Percentiles rank a stretch among this genome's conserved stretches.
These are phyloP conservation scores for Cryptoprocta ferox DNA, from an alignment of 2,797 vertebrate species.

Conservation along the genomic window DNA sequence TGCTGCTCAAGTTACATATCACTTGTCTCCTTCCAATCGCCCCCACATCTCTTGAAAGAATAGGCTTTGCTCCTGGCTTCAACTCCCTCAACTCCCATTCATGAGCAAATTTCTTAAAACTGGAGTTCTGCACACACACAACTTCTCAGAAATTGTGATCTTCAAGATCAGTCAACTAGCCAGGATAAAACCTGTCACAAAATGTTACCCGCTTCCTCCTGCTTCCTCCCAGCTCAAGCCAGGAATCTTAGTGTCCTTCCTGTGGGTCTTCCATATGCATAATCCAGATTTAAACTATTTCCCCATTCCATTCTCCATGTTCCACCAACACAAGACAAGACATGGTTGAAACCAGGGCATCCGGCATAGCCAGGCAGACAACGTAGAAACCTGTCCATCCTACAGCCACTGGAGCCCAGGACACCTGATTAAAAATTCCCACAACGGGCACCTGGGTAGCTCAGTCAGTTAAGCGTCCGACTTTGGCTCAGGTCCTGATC, in stretches of 20 bases:
- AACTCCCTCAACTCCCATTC: neutral
- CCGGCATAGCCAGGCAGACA: neutral
- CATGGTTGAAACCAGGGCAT: neutral
- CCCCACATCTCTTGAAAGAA: neutral
- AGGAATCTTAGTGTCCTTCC: no score
- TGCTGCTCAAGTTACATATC: neutral
- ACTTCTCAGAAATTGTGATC: neutral
- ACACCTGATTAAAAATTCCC: neutral
- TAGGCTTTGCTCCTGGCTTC: neutral
- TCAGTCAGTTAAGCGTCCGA: no score
- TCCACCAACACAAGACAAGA: neutral
- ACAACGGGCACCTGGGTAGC: neutral
- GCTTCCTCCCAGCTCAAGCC: neutral
- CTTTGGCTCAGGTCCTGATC: no score
- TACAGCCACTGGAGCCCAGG: neutral
- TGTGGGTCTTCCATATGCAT: neutral
- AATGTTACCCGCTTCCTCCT: neutral
- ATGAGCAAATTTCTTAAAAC: neutral
- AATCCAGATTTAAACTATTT: neutral
- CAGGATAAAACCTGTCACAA: neutral
- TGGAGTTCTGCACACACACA: neutral
- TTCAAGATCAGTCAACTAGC: neutral
- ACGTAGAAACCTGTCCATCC: accelerated
- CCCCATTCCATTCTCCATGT: accelerated
- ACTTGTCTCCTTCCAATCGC: neutral